phyloP scores from a whole-genome alignment of 2,113 vertebrate genomes.

The Condylura cristata region DNA sequence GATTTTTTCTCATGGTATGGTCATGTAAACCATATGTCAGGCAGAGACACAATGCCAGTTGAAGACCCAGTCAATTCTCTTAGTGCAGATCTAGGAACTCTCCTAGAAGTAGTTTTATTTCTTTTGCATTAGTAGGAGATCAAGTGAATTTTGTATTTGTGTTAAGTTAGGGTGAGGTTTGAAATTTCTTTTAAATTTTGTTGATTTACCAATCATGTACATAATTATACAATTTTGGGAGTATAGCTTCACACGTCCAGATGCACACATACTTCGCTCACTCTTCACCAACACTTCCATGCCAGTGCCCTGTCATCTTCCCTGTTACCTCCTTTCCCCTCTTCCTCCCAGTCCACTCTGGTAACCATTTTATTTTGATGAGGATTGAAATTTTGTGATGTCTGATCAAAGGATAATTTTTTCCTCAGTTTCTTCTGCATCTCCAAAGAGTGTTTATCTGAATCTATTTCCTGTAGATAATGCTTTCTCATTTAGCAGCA shows the following conservation, averaged over 20 bases:
- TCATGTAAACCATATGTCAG: neutral
- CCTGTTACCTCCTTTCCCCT: too few relatives aligned
- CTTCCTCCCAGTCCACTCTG: too few relatives aligned
- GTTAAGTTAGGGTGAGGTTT: neutral
- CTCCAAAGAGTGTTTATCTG: neutral
- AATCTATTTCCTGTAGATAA: neutral
- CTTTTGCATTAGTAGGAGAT: neutral
- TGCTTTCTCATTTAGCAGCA: neutral
- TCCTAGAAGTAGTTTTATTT: neutral
- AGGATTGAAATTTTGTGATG: neutral
- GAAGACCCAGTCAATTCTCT: neutral
- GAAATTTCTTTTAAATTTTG: neutral
- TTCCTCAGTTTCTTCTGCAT: neutral
- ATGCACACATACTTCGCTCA: too few relatives aligned
- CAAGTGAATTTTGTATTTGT: constrained; percentile 13
- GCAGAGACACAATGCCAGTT: neutral
- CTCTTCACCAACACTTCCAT: too few relatives aligned
- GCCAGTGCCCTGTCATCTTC: too few relatives aligned
- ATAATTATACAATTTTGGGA: too few relatives aligned
- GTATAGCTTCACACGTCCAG: too few relatives aligned
- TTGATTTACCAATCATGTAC: too few relatives aligned
- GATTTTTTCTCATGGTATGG: neutral
- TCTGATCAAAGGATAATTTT: neutral
- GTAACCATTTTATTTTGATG: neutral
- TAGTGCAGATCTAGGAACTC: neutral